Evolutionary conservation across 1,140 invertebrate genomes (phyloP), one percentile per base, ranked within the genome.

Genomic region (Zelostemma sp.): DNA sequence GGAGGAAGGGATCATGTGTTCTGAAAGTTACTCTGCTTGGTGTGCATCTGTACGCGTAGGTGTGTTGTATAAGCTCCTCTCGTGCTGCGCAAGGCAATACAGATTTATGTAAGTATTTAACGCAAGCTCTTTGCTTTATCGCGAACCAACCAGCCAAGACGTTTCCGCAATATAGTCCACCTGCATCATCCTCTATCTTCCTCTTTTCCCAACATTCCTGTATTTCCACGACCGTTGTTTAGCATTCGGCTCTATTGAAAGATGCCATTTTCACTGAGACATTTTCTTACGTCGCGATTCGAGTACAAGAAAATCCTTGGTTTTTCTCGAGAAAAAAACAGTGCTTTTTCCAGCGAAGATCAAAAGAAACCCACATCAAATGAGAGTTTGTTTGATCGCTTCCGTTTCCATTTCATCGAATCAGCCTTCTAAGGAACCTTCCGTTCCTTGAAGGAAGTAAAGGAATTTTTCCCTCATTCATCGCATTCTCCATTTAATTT

Each of bases 21-120:
- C 9, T 40, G 35, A 8, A 47, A 71, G 33, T 61, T 57, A 60
- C 53, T 50, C 49, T 59, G 45, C 45, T 66, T 65, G 17, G 47
- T 60, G 28, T 53, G 43, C 51, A 12, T 21, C 17, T 18, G 43
- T 47, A 45, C 19, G 33, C 64, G 43, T 67, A 50, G 63, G 41
- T 51, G 45, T 59, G 35, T 47, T 56, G 46, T 68, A 53, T 74
- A 74, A 74, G 72, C 68, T 66, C 61, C 72, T 72, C 68, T 66
- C 61, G 61, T 68, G 68, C 61, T 74, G 68, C 57, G 68, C 64
- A 72, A 82, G 78, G 84, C 83, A 86, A 86, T 86, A 85, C 84
- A 86, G 84, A 86, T 86, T 86, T 86, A 86, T 86, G 83, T 85
- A 84, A 85, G 83, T 86, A 85, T 86, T 86, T 84, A 85, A 82